phyloP scores from a whole-genome alignment of 2,797 vertebrate species.

The Pipistrellus kuhlii region DNA sequence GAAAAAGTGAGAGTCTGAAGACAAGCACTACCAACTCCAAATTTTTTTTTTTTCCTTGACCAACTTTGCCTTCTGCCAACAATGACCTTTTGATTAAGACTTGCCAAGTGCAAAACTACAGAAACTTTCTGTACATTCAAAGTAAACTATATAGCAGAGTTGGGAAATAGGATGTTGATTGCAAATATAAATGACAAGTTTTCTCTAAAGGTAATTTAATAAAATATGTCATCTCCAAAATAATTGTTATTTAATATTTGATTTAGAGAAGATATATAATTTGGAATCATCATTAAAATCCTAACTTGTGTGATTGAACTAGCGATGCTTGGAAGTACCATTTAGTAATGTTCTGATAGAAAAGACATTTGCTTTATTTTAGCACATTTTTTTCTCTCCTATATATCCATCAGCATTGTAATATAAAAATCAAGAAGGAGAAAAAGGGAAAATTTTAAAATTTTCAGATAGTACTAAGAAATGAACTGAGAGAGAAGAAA shows the following conservation, averaged over 20 bases:
- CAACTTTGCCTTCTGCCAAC: not conserved
- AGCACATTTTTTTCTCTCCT: not conserved
- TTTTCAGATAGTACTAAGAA: not conserved
- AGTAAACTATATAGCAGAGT: not conserved
- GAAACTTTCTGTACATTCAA: not conserved
- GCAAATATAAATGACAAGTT: slow-evolving; percentile 10
- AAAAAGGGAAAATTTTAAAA: not conserved
- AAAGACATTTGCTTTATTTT: slow-evolving; percentile 25
- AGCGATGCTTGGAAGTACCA: not conserved
- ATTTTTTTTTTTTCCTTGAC: not conserved
- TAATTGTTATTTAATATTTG: slow-evolving; percentile 16
- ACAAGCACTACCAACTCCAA: not conserved
- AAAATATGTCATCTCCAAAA: slow-evolving; percentile 18
- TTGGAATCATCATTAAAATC: slow-evolving; percentile 51
- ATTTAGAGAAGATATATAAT: not conserved
- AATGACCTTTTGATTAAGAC: not conserved
- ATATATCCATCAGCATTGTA: not conserved
- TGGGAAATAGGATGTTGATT: slow-evolving; percentile 9
- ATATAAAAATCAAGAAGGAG: not conserved
- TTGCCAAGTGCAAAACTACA: not conserved
- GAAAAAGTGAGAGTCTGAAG: slow-evolving; percentile 30
- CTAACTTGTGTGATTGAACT: not conserved
- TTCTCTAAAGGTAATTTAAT: not conserved
- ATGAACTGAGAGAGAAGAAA: not conserved
- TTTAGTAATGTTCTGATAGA: slow-evolving; percentile 12